These are phyloP conservation scores for Oryzias javanicus DNA, from an alignment of 2,113 vertebrate species.

Conservation along the genomic window DNA sequence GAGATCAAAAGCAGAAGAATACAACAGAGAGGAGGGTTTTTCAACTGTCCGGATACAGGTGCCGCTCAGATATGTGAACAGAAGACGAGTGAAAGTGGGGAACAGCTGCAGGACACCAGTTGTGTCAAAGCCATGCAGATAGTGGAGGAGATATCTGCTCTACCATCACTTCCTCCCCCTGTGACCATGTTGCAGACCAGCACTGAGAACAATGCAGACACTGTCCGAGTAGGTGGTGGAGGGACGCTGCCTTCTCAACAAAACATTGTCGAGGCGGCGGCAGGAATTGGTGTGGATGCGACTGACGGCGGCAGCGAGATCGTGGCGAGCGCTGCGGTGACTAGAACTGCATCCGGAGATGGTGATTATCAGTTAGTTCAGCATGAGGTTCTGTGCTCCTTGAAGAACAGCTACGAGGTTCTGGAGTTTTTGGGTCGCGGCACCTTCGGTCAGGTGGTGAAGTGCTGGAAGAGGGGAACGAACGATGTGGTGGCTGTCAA, in stretches of 20 bases:
- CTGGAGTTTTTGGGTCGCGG: constrained; percentile 95
- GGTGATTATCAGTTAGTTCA: constrained; percentile 97
- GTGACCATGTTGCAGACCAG: constrained; percentile 90
- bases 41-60: constrained; percentile 70
- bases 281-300: constrained; percentile 17
- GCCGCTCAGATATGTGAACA: constrained; percentile 85
- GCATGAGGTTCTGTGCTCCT: constrained; percentile 91
- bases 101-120: constrained; percentile 72
- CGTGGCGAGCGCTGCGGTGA: constrained; percentile 57
- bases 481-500: constrained; percentile 95
- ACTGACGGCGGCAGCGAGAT: constrained; percentile 59
- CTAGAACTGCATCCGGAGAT: constrained; percentile 68
- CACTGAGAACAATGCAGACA: constrained; percentile 80
- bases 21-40: constrained; percentile 50
- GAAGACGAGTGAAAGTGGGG: constrained; percentile 84
- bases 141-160: constrained; percentile 87
- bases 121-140: constrained; percentile 89
- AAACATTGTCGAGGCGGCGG: constrained; percentile 59
- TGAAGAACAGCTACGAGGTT: constrained; percentile 95
- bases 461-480: constrained; percentile 96
- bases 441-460: constrained; percentile 98
- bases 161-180: constrained; percentile 73
- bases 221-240: constrained; percentile 59
- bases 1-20: constrained; percentile 14
- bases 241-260: constrained; percentile 74